Evolutionary conservation across 2,888 invertebrate species (phyloP).

Genomic region (Drosophila rubida): DNA sequence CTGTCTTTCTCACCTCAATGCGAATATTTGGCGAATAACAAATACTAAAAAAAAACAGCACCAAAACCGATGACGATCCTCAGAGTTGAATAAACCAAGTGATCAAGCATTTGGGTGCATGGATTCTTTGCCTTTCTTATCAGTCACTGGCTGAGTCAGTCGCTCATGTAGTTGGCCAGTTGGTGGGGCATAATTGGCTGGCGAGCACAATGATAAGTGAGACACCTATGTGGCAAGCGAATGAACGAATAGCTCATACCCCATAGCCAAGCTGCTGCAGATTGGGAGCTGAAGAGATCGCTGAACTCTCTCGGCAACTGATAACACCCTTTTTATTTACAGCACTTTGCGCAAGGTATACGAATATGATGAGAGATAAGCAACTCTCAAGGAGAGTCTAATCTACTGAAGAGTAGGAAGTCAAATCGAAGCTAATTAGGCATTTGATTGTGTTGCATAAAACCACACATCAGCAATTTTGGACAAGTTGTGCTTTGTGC

Average conservation of each 20-base stretch:
- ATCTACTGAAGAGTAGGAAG: neutral
- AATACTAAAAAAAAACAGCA: too few relatives aligned
- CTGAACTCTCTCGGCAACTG: neutral
- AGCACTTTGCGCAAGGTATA: neutral
- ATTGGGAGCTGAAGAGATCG: neutral
- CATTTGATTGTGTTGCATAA: neutral
- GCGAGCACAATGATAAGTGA: too few relatives aligned
- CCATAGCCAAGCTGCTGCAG: neutral
- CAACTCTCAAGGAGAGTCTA: neutral
- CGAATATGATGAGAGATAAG: neutral
- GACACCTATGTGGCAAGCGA: too few relatives aligned
- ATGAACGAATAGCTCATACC: neutral
- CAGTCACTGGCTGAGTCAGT: conserved; percentile 6
- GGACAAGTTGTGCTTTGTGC: neutral
- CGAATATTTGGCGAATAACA: neutral
- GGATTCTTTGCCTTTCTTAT: conserved; percentile 10
- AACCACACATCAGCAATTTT: neutral
- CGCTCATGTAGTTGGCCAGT: neutral
- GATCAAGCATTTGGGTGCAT: neutral
- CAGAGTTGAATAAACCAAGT: conserved; percentile 25
- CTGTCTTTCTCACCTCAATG: neutral
- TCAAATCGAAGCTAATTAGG: neutral
- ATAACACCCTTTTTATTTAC: neutral
- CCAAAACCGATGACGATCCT: conserved; percentile 1
- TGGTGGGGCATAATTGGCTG: conserved; percentile 9